phyloP scores from a whole-genome alignment of 1,140 invertebrate genomes.

The Oreohelix idahoensis region DNA sequence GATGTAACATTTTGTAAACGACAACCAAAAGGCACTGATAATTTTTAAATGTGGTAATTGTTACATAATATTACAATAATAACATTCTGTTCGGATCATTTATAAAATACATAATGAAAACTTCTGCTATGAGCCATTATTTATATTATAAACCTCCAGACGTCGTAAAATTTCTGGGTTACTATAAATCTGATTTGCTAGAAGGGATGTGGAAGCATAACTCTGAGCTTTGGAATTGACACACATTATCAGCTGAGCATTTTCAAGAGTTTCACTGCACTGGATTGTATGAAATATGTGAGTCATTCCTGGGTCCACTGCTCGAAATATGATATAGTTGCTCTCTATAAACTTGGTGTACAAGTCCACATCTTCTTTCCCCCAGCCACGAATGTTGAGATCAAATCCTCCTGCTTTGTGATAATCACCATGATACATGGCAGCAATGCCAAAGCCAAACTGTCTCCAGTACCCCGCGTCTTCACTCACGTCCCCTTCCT shows the following conservation, averaged over 20 bases:
- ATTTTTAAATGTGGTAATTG: too few species aligned
- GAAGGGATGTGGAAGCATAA: slow-evolving; percentile 62
- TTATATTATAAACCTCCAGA: slow-evolving; percentile 1
- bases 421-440: slow-evolving; percentile 88
- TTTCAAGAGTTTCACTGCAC: slow-evolving; percentile 85
- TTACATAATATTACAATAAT: too few species aligned
- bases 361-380: slow-evolving; percentile 78
- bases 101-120: too few species aligned
- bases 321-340: slow-evolving; percentile 81
- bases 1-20: too few species aligned
- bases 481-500: slow-evolving; percentile 74
- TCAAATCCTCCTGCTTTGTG: slow-evolving; percentile 88
- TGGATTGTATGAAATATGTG: slow-evolving; percentile 92
- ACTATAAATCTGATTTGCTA: slow-evolving; percentile 61
- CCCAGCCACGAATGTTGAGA: slow-evolving; percentile 84
- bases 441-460: slow-evolving; percentile 96
- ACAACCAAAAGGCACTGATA: too few species aligned
- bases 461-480: slow-evolving; percentile 91
- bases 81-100: too few species aligned
- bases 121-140: background rate
- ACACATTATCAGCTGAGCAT: slow-evolving; percentile 90
- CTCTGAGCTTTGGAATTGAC: slow-evolving; percentile 80
- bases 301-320: slow-evolving; percentile 88
- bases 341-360: slow-evolving; percentile 85
- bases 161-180: slow-evolving; percentile 42